Evolutionary conservation across 1,140 invertebrate genomes (phyloP), one percentile per base, ranked within the genome.

Genomic region (Onthophagus taurus): DNA sequence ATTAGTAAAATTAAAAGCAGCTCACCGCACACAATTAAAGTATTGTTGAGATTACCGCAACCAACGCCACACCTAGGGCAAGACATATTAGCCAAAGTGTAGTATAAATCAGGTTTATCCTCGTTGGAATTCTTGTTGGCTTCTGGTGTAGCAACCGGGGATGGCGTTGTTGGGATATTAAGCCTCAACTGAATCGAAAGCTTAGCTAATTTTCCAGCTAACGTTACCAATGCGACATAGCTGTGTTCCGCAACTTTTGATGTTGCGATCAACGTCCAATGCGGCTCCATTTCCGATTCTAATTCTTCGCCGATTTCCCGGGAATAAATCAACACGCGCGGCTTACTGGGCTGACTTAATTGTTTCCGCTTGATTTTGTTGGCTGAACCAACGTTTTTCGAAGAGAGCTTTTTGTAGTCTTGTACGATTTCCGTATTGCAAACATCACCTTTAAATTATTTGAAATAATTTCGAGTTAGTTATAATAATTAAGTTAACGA

Each of bases 401-500:
- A 65, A 0, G 75, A 75, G 64, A 79, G 61, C 52, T 80, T 81
- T 54, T 87, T 85, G 66, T 90, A 89, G 60, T 89, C 85, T 55
- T 83, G 80, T 5, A 89, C 78, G 30, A 85, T 72, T 50, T 86
- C 83, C 2, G 81, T 81, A 58, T 86, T 78, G 47, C 77, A 75
- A 2, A 76, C 65, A 31, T 79, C 75, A 8, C 74, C 73, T 47
- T 21, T 17, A 31, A 16, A 13, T 7, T 8, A 6, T 3, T 31
- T 33, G 14, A 19, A 31, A 34, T 8, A 24, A n/a, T n/a, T n/a
- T n/a, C n/a, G n/a, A n/a, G n/a, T n/a, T n/a, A n/a, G n/a, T n/a
- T n/a, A n/a, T n/a, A n/a, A n/a, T n/a, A 8, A 33, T 33, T 14
- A 33, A 13, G 6, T 13, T 14, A 13, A 33, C 13, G 14, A 8